These are phyloP conservation scores for Mylabris phalerata DNA, from an alignment of 1,140 invertebrate genomes.

Conservation along the genomic window DNA sequence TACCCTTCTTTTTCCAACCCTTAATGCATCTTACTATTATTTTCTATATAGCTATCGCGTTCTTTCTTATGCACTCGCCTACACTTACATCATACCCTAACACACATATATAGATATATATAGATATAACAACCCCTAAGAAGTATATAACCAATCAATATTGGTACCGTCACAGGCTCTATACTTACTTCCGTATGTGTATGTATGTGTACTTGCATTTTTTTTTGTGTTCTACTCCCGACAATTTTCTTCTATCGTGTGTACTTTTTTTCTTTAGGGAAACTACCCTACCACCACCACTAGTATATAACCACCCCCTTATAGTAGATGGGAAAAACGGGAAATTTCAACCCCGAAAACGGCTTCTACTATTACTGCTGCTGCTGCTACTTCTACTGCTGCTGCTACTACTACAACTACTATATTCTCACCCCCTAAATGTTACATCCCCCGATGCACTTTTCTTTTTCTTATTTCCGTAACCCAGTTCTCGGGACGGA, in stretches of 20 bases:
- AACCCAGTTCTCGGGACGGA: conserved; percentile 37
- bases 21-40: too few species aligned
- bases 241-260: neutral
- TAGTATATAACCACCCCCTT: too few species aligned
- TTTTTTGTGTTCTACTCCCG: conserved; percentile 37
- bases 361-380: too few species aligned
- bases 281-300: too few species aligned
- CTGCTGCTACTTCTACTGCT: too few species aligned
- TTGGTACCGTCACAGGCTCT: conserved; percentile 38
- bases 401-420: too few species aligned
- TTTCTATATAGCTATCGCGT: conserved; percentile 12
- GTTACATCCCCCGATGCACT: conserved; percentile 25
- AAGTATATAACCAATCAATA: conserved; percentile 43
- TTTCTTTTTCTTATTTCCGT: conserved; percentile 40
- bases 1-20: too few species aligned
- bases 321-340: too few species aligned
- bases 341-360: too few species aligned
- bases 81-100: neutral
- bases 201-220: conserved; percentile 42
- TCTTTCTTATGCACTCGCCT: conserved; percentile 16
- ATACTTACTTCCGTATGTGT: conserved; percentile 38
- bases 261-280: too few species aligned
- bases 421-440: too few species aligned
- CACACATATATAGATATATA: too few species aligned
- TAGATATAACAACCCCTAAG: conserved; percentile 11